Evolutionary conservation across 2,888 invertebrate genomes (phyloP).

Genomic region (Oscheius sp.): DNA sequence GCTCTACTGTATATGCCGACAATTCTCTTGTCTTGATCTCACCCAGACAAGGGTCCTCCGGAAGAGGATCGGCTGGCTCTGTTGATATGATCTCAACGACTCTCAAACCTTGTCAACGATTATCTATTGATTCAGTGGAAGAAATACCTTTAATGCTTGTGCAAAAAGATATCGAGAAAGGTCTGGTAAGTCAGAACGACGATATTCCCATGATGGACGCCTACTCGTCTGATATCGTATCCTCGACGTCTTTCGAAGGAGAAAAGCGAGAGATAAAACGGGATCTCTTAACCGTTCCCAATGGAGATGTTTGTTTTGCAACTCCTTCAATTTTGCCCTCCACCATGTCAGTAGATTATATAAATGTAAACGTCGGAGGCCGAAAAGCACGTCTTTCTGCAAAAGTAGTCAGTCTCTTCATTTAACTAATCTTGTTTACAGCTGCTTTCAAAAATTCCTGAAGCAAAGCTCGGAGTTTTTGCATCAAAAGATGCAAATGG

Average conservation of each 20-base stretch:
- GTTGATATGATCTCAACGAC: slow-evolving; percentile 7
- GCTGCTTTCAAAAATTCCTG: slow-evolving; percentile 18
- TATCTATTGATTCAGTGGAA: not conserved
- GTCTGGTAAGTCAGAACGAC: not conserved
- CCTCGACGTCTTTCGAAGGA: not conserved
- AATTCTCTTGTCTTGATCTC: not conserved
- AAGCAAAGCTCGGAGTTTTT: slow-evolving; percentile 20
- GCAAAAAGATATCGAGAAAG: not conserved
- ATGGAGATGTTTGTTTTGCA: not conserved
- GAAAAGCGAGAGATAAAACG: not conserved
- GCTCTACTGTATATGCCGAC: not conserved
- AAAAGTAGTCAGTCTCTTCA: slow-evolving; percentile 38
- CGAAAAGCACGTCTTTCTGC: slow-evolving; percentile 52
- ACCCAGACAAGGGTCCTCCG: slow-evolving; percentile 7
- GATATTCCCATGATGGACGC: slow-evolving; percentile 17
- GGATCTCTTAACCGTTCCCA: not conserved
- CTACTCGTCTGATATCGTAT: slow-evolving; percentile 3
- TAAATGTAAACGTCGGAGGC: slow-evolving; percentile 60
- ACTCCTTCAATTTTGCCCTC: no score
- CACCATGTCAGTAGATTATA: no score
- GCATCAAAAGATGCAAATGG: slow-evolving; percentile 47
- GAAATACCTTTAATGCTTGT: slow-evolving; percentile 1
- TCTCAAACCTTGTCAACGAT: not conserved
- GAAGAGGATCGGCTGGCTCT: slow-evolving; percentile 13
- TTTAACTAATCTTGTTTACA: not conserved